Base-by-base conservation (phyloP, 1,140 invertebrate species). In the Pseudomyrmex dendroicus region DNA sequence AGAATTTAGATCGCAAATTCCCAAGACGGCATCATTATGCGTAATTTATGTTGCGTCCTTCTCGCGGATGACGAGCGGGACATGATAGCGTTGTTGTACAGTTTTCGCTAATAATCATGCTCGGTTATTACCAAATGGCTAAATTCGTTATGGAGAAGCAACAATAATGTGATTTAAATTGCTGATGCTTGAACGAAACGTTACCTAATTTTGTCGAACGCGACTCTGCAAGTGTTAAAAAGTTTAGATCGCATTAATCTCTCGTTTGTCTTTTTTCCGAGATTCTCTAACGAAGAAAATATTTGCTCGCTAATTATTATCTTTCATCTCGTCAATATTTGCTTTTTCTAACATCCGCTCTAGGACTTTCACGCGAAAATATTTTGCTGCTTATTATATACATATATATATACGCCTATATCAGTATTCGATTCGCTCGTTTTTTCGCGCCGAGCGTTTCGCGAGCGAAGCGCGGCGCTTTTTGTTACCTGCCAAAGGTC, bases 91-190 rank as follows among this genome's bases (percentile, higher is more conserved):
- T 78, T 35, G 52, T 80, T 72, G 22, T 80, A 78, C 22, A 17
- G 15, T 72, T 80, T 72, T 72, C 76, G 66, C 44, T 80, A 57
- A 80, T 80, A 80, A 72, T 68, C 63, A 57, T 61, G 4, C 54
- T 35, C n/a, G 25, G 20, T 44, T 80, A 70, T 80, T 80, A 80
- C 54, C 20, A 70, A 72, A 76, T 44, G 22, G n/a, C 48, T 76
- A 64, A 80, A 5, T 80, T 80, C 8, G 66, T 72, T 72, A 72
- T 80, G 66, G 66, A 50, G 35, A 56, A 59, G 52, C 2, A 80
- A 72, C 76, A 80, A 80, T 80, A 80, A 80, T 80, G 54, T 35
- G 66, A 80, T 80, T 80, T 80, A 80, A 72, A 80, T 80, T 80
- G 66, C 66, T 80, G 72, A 80, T 61, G 54, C 15, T 46, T 2